A percentile compares a stretch with the other conserved stretches of the same genome.
These are phyloP conservation scores for Ophthalmotilapia sp. DNA, from an alignment of 2,113 vertebrate species.

Conservation along the genomic window DNA sequence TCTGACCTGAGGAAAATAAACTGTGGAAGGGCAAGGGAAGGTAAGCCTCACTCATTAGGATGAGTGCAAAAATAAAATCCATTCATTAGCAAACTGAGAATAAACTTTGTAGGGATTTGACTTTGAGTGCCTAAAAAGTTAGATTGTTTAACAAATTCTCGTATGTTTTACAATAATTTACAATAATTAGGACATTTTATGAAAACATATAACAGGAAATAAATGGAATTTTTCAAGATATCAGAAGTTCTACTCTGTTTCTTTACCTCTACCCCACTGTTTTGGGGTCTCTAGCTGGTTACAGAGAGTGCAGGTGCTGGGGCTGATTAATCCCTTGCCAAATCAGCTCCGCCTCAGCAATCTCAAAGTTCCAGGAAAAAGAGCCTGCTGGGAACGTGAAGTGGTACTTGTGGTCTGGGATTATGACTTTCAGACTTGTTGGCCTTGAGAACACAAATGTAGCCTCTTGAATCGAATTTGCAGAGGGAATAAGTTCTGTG, in stretches of 20 bases:
- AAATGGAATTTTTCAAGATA: neutral
- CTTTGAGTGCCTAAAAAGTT: neutral
- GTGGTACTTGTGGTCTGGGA: slow-evolving; percentile 68
- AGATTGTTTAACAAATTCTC: neutral
- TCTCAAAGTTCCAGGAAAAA: slow-evolving; percentile 58
- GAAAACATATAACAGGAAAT: neutral
- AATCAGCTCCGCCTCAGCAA: slow-evolving; percentile 64
- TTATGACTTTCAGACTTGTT: slow-evolving; percentile 70
- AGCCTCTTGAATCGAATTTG: slow-evolving; percentile 62
- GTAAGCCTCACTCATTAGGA: slow-evolving; percentile 51
- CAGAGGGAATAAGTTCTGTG: slow-evolving; percentile 44
- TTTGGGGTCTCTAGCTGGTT: slow-evolving; percentile 5
- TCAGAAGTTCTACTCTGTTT: neutral
- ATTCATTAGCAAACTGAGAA: neutral
- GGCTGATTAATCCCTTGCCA: slow-evolving; percentile 62
- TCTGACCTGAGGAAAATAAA: slow-evolving; percentile 61
- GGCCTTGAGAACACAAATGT: slow-evolving; percentile 66
- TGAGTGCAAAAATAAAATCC: slow-evolving; percentile 34
- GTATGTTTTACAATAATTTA: neutral
- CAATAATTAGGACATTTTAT: neutral
- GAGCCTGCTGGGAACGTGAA: slow-evolving; percentile 62
- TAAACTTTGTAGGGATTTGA: neutral
- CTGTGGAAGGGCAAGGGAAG: slow-evolving; percentile 48
- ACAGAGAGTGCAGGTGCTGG: slow-evolving; percentile 58
- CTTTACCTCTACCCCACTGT: neutral